These are phyloP conservation scores for Anodontia alba DNA, from an alignment of 2,888 invertebrate species.

Conservation along the genomic window DNA sequence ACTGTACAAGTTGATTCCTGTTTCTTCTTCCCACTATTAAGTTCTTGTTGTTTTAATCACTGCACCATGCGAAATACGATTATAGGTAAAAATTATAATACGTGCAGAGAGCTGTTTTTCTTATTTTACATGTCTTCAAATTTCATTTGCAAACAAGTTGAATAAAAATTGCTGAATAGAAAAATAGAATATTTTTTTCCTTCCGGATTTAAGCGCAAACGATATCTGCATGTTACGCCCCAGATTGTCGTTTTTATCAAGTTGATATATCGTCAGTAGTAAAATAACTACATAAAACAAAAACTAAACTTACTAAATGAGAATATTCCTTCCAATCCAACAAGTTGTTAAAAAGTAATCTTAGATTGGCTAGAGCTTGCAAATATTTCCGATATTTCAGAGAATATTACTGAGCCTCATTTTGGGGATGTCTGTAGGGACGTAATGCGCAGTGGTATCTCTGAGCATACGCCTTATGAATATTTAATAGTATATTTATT, in stretches of 20 bases:
- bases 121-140: no score
- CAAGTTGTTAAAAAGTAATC: neutral
- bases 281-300: neutral
- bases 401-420: neutral
- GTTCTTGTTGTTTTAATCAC: neutral
- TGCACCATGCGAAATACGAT: neutral
- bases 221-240: no score
- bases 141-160: no score
- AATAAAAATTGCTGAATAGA: neutral
- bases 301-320: neutral
- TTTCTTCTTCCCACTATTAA: neutral
- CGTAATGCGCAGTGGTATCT: neutral
- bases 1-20: neutral
- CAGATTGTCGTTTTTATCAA: neutral
- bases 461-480: neutral
- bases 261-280: neutral
- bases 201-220: no score
- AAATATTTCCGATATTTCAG: neutral
- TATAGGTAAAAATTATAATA: neutral
- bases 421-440: neutral
- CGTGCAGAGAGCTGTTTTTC: neutral
- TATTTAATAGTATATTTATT: neutral
- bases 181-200: neutral
- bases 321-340: neutral
- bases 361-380: neutral